Evolutionary conservation across 2,113 vertebrate species (phyloP).

Genomic region (Grallaria varia): DNA sequence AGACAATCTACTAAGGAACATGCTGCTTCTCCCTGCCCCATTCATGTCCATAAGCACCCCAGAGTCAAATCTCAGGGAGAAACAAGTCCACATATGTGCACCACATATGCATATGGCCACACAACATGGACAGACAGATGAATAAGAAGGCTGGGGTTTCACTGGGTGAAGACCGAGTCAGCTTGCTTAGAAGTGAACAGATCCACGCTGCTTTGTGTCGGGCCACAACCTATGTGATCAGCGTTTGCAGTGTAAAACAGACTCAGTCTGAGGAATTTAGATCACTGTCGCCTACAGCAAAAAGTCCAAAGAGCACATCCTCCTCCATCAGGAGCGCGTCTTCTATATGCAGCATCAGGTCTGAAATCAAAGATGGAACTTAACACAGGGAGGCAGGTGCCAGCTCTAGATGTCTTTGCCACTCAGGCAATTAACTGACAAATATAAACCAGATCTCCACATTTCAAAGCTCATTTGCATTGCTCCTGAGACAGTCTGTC

Average conservation of each 20-base stretch:
- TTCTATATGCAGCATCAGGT: not conserved
- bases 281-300: not conserved
- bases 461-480: conserved; percentile 60
- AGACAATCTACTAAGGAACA: not conserved
- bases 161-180: not conserved
- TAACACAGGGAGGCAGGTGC: conserved; percentile 1
- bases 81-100: rapidly evolving
- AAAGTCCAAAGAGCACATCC: not conserved
- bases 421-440: conserved; percentile 43
- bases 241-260: not conserved
- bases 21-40: not conserved
- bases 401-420: conserved; percentile 13
- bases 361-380: conserved; percentile 35
- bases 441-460: conserved; percentile 49
- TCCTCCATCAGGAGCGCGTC: not conserved
- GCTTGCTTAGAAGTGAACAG: not conserved
- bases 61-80: not conserved
- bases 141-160: not conserved
- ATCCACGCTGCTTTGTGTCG: not conserved
- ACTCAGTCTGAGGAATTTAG: not conserved
- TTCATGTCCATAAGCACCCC: not conserved
- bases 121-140: not conserved
- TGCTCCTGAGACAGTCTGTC: conserved; percentile 40
- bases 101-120: rapidly evolving
- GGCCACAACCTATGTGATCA: not conserved